Evolutionary conservation across 37 sponge, comb jelly and placozoan species (phyloP).

Genomic region (Agelas oroides): DNA sequence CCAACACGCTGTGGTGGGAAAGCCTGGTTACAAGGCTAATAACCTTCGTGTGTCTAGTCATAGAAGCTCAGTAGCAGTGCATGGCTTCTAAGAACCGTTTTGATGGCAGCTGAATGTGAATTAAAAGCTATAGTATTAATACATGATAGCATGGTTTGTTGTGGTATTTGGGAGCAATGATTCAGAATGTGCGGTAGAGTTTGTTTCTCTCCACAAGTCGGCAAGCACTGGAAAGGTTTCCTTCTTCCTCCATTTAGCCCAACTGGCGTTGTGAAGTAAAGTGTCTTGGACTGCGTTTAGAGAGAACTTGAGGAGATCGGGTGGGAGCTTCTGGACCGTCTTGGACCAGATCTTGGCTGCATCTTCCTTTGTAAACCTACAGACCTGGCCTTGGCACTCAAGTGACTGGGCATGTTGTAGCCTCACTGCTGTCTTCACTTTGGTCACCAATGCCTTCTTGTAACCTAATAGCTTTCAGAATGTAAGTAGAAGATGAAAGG

Average conservation of each 20-base stretch:
- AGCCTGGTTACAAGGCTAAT: too few relatives aligned
- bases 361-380: background rate
- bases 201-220: constrained; percentile 8
- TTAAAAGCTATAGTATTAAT: too few relatives aligned
- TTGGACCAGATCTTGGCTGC: constrained; percentile 8
- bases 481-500: too few relatives aligned
- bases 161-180: constrained; percentile 7
- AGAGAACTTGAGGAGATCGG: constrained; percentile 10
- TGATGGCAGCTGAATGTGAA: too few relatives aligned
- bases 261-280: constrained; percentile 29
- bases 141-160: too few relatives aligned
- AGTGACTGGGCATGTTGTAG: background rate
- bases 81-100: too few relatives aligned
- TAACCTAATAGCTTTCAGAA: too few relatives aligned
- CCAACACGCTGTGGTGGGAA: too few relatives aligned
- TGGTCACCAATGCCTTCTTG: background rate
- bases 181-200: constrained; percentile 17
- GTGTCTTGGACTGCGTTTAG: constrained; percentile 18
- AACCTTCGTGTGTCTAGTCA: too few relatives aligned
- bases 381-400: background rate
- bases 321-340: background rate
- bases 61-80: too few relatives aligned
- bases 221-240: background rate
- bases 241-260: constrained; percentile 1
- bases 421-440: background rate